Conservation (phyloP, 2,797 vertebrate genomes). For the Muraenolepis orangiensis region DNA sequence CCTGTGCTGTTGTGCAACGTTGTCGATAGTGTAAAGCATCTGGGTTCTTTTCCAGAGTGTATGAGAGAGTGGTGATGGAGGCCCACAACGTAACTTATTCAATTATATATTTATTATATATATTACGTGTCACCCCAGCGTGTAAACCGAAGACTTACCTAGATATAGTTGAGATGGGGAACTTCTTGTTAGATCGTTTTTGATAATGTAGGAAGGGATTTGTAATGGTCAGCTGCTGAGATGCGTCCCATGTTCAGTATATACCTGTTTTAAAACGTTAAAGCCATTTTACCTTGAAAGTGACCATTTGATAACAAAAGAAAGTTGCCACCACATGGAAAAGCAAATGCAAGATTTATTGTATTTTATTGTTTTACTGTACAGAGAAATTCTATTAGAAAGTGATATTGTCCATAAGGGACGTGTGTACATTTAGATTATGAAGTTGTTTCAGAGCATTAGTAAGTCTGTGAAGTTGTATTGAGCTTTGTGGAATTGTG, state of each 20-base stretch:
- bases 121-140: background rate
- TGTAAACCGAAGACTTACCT: background rate
- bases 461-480: slow-evolving; percentile 30
- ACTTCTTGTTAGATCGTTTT: background rate
- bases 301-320: background rate
- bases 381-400: slow-evolving; percentile 9
- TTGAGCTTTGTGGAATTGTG: slow-evolving; percentile 24
- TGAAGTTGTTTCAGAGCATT: slow-evolving; percentile 40
- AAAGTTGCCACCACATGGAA: background rate
- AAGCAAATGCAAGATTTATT: background rate
- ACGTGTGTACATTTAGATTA: slow-evolving; percentile 45
- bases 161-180: background rate
- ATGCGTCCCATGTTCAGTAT: background rate
- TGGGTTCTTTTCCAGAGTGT: slow-evolving; percentile 28
- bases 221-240: too few relatives aligned
- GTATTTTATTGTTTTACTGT: background rate
- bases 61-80: background rate
- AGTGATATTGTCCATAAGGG: slow-evolving; percentile 20
- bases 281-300: background rate
- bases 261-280: background rate
- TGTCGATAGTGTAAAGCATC: slow-evolving; percentile 41
- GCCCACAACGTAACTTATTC: background rate
- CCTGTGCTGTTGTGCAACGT: slow-evolving; percentile 61
- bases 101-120: too few relatives aligned
- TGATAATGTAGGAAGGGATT: background rate